Base-by-base conservation (phyloP, 2,797 vertebrate genomes). In the Epinephelus malabaricus region DNA sequence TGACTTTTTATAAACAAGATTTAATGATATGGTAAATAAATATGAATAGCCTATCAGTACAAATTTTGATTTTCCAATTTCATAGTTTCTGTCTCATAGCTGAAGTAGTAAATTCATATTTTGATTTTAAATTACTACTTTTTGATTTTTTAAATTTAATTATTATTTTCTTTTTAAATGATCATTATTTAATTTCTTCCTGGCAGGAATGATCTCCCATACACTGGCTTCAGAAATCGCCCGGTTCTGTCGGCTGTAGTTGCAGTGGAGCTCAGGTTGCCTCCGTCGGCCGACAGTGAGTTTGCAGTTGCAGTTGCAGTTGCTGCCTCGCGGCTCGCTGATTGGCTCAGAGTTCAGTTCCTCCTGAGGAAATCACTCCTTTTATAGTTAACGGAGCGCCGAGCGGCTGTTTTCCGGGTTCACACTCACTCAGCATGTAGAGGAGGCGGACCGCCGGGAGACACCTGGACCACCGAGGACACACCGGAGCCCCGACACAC, bases 321-420 rank as follows among this genome's bases (percentile, higher is more conserved):
- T 4, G 45, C 19, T 6, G 53, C 45, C 3, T 27, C 45, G 15
- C 60, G 12, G 69, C 77, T 5, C 79, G 15, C n/a, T 87, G 86
- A 93, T 93, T 92, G 92, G 91, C 86, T 81, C 12, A 0, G 19
- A 1, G 34, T 3, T 81, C 76, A 80, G 83, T 87, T 89, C 86
- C 88, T 87, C 69, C 23, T 85, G 84, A 92, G 90, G 88, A 89
- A 86, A 88, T 84, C 78, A 79, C 88, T 92, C 92, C 91, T 90
- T 92, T 88, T 92, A 92, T 92, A 90, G 92, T 79, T 69, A 88
- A 89, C 80, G 82, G 12, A 47, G 83, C 70, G 54, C 8, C 27
- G 79, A 21, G 87, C 72, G 69, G 43, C 76, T 47, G 55, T 73
- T 79, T 92, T 92, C 92, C 90, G 90, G 89, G 87, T 92, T 89